These are phyloP conservation scores for Botia kubotai DNA, from an alignment of 2,797 vertebrate genomes.

Conservation along the genomic window DNA sequence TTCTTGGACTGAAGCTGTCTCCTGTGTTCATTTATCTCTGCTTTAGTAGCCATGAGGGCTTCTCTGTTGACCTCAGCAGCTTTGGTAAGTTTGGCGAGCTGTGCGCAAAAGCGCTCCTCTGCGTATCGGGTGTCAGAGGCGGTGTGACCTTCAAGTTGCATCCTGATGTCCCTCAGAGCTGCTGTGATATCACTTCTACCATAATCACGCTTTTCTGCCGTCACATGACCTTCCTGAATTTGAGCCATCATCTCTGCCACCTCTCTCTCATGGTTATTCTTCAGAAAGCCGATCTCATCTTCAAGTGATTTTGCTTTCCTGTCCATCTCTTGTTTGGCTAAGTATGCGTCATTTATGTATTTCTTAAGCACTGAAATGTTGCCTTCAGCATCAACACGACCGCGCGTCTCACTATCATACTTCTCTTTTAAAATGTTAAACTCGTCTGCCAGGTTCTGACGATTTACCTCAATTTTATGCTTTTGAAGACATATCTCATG, in stretches of 20 bases:
- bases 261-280: constrained; percentile 82
- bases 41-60: constrained; percentile 82
- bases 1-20: constrained; percentile 84
- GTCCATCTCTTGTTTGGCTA: constrained; percentile 80
- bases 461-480: constrained; percentile 82
- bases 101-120: constrained; percentile 82
- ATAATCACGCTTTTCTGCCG: constrained; percentile 62
- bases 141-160: constrained; percentile 84
- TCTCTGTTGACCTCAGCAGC: constrained; percentile 85
- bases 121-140: constrained; percentile 75
- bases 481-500: constrained; percentile 82
- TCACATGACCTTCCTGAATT: constrained; percentile 72
- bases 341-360: constrained; percentile 74
- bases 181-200: constrained; percentile 81
- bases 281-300: constrained; percentile 84
- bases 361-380: constrained; percentile 75
- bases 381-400: constrained; percentile 78
- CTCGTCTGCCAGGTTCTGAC: constrained; percentile 83
- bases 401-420: constrained; percentile 78
- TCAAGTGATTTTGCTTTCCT: constrained; percentile 80
- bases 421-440: constrained; percentile 74
- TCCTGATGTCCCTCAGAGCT: constrained; percentile 86
- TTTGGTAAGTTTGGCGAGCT: constrained; percentile 87
- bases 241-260: constrained; percentile 79
- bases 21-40: constrained; percentile 84